Evolutionary conservation across 2,113 vertebrate species (phyloP).

Genomic region (Ceyx cyanopectus): DNA sequence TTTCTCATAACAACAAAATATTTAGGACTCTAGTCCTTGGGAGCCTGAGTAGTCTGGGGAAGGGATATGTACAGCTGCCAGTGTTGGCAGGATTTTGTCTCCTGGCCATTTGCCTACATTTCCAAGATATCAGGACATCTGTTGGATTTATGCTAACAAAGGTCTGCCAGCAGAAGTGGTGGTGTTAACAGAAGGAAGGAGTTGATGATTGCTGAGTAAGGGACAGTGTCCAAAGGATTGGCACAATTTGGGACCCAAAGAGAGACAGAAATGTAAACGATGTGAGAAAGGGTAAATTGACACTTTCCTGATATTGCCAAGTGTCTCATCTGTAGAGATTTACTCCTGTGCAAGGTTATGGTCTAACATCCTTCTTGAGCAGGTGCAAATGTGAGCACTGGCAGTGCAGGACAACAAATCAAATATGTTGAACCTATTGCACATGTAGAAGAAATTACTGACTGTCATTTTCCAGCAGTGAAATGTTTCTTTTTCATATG

Average conservation of each 20-base stretch:
- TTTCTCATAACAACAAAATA: background rate
- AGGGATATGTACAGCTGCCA: background rate
- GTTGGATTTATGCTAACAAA: background rate
- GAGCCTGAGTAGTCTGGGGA: background rate
- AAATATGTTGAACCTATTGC: background rate
- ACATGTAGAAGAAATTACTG: background rate
- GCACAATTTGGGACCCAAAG: background rate
- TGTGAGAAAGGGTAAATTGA: background rate
- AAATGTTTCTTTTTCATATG: background rate
- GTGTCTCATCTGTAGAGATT: background rate
- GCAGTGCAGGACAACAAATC: background rate
- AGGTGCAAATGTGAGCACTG: background rate
- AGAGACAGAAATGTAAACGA: background rate
- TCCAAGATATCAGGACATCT: background rate
- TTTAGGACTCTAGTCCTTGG: background rate
- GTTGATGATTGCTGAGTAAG: background rate
- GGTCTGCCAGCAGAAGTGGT: background rate
- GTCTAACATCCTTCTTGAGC: background rate
- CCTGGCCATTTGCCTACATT: background rate
- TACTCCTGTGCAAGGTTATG: background rate
- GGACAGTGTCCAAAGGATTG: background rate
- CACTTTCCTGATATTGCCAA: background rate
- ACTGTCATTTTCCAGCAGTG: background rate
- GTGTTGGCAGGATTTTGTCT: accelerated
- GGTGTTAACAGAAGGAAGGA: background rate